phyloP scores from a whole-genome alignment of 92 coral and sea anemone genomes.

The Parazoanthus atlanticus region DNA sequence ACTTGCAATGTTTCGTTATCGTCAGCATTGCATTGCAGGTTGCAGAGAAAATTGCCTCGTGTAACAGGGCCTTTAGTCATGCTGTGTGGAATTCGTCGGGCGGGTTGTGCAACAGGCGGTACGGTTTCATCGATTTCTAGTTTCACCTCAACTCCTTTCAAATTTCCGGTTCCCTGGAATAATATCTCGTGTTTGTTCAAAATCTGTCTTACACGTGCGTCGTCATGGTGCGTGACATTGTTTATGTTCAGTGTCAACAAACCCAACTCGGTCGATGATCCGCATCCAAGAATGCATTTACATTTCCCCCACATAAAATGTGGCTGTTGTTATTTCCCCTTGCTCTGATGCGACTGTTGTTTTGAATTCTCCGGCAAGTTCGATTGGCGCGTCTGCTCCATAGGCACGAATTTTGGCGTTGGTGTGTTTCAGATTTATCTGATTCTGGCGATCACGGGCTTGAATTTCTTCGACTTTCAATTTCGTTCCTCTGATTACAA shows the following conservation, averaged over 20 bases:
- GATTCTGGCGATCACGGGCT: neutral
- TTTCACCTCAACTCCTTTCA: no score
- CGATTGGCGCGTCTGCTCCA: slow-evolving; percentile 44
- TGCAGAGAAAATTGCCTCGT: no score
- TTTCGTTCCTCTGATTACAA: slow-evolving; percentile 25
- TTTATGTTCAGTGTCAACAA: slow-evolving; percentile 21
- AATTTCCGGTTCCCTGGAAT: slow-evolving; percentile 49
- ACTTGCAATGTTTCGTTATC: no score
- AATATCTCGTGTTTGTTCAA: slow-evolving; percentile 43
- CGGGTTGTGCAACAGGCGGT: no score
- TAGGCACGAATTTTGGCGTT: slow-evolving; percentile 53
- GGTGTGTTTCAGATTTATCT: slow-evolving; percentile 10
- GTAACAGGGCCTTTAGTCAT: no score
- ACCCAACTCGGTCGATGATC: slow-evolving; percentile 36
- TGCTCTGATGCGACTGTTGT: slow-evolving; percentile 40
- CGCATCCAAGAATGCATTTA: slow-evolving; percentile 27
- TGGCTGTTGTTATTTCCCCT: slow-evolving; percentile 45
- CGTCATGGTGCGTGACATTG: slow-evolving; percentile 30
- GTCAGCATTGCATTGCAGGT: no score
- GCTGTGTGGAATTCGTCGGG: no score
- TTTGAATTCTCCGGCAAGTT: slow-evolving; percentile 47
- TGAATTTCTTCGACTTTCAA: slow-evolving; percentile 35
- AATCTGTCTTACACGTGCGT: slow-evolving; percentile 23
- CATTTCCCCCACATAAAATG: slow-evolving; percentile 44
- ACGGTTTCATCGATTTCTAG: no score